These are phyloP conservation scores for Hirtodrosophila histrioides DNA, from an alignment of 2,888 invertebrate genomes.

Conservation along the genomic window DNA sequence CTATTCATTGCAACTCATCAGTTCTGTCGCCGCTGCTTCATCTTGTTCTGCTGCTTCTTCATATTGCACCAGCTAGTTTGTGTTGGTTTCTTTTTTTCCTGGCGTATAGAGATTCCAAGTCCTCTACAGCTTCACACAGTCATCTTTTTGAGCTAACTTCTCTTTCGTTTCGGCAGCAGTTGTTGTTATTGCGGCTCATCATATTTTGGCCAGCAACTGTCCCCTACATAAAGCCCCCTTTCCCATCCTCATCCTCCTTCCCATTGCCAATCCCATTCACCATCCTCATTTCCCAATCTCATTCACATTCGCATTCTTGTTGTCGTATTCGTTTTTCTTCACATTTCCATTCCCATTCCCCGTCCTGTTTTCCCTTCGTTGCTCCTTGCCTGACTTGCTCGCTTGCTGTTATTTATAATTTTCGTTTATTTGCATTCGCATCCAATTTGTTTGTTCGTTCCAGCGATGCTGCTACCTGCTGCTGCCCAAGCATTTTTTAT, in stretches of 20 bases:
- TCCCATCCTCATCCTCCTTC: slow-evolving; percentile 3
- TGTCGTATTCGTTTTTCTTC: not conserved
- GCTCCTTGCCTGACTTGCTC: slow-evolving; percentile 31
- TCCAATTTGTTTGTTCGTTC: slow-evolving; percentile 78
- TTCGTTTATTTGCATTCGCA: slow-evolving; percentile 82
- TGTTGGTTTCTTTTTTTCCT: slow-evolving; percentile 9
- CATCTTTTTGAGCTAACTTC: slow-evolving; percentile 18
- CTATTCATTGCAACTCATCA: slow-evolving; percentile 60
- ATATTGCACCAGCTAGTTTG: slow-evolving; percentile 28
- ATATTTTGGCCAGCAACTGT: slow-evolving; percentile 46
- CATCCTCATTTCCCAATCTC: slow-evolving; percentile 6
- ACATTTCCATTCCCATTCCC: slow-evolving; percentile 22
- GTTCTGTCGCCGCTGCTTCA: slow-evolving; percentile 23
- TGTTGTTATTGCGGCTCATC: slow-evolving; percentile 57
- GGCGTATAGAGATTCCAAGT: not conserved
- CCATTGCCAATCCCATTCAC: not conserved
- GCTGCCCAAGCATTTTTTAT: slow-evolving; percentile 55
- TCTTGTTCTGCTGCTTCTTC: slow-evolving; percentile 26
- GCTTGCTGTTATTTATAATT: slow-evolving; percentile 80
- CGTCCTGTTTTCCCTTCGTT: slow-evolving; percentile 24
- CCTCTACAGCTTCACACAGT: slow-evolving; percentile 1
- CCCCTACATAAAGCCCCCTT: slow-evolving; percentile 14
- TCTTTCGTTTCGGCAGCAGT: slow-evolving; percentile 21
- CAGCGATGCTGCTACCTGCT: slow-evolving; percentile 28
- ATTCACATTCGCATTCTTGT: slow-evolving; percentile 17